Conservation (phyloP, 2,888 invertebrate genomes). For the Hedychridium roseum region DNA sequence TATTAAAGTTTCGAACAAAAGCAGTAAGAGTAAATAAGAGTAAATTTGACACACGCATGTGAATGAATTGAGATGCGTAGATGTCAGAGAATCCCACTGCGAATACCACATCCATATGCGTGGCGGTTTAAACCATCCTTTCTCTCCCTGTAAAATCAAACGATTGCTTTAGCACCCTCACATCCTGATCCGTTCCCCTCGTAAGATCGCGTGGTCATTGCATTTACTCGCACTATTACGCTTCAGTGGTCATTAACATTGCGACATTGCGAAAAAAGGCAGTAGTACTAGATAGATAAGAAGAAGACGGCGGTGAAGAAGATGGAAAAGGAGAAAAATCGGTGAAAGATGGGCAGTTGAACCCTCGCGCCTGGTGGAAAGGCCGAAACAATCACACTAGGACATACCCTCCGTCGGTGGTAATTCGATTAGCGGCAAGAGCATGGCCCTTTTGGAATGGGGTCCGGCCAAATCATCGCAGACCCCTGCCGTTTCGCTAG, state of each 20-base stretch:
- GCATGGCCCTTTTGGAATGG: constrained; percentile 42
- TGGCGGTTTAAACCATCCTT: constrained; percentile 48
- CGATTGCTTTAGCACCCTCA: too few relatives aligned
- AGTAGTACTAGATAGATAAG: not conserved
- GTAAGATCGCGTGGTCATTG: not conserved
- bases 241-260: not conserved
- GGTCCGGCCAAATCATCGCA: constrained; percentile 29
- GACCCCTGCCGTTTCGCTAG: constrained; percentile 12
- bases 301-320: not conserved
- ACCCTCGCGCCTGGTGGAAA: constrained; percentile 27
- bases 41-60: not conserved
- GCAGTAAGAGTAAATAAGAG: too few relatives aligned
- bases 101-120: constrained; percentile 46
- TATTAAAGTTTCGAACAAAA: too few relatives aligned
- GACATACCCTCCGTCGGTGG: constrained; percentile 56
- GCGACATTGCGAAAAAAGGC: not conserved
- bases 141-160: constrained; percentile 40
- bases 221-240: not conserved
- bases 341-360: constrained; percentile 9
- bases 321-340: constrained; percentile 2
- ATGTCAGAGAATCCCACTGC: constrained; percentile 6
- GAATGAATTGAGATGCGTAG: not conserved
- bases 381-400: constrained; percentile 59
- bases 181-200: not conserved
- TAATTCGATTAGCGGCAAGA: constrained; percentile 61